These are phyloP conservation scores for Drosophila acutilabella DNA, from an alignment of 2,888 invertebrate species.

Conservation along the genomic window DNA sequence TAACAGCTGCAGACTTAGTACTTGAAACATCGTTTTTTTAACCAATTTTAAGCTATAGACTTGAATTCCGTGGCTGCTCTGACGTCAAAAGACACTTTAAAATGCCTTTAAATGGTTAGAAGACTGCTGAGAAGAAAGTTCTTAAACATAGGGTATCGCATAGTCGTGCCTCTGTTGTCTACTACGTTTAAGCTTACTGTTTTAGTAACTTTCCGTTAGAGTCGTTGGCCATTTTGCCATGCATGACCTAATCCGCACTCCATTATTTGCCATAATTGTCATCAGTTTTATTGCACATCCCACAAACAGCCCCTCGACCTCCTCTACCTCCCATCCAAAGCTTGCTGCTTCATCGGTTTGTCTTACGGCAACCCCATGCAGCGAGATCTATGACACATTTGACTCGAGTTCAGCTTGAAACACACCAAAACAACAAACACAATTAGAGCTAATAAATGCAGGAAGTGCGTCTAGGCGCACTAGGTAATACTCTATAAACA, in stretches of 20 bases:
- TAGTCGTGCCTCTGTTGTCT: neutral
- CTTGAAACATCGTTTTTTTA: no score
- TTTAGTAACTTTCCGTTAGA: constrained; percentile 41
- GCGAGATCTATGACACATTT: constrained; percentile 46
- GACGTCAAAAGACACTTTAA: no score
- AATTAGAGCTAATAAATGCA: neutral
- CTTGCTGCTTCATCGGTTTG: constrained; percentile 3
- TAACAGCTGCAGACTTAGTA: neutral
- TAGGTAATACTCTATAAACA: neutral
- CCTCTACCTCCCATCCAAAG: neutral
- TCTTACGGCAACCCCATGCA: neutral
- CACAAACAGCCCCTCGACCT: neutral
- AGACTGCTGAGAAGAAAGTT: no score
- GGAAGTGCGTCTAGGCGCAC: neutral
- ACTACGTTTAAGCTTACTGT: constrained; percentile 1
- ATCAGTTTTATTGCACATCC: constrained; percentile 44
- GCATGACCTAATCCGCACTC: constrained; percentile 65
- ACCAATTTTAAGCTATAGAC: no score
- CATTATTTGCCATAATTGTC: constrained; percentile 59
- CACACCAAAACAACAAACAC: neutral
- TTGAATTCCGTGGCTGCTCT: no score
- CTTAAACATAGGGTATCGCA: neutral
- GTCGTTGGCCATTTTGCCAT: constrained; percentile 52
- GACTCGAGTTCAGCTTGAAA: constrained; percentile 42
- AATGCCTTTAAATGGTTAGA: no score